Evolutionary conservation across 2,797 vertebrate genomes (phyloP).

Genomic region (Premnoplex brunnescens): DNA sequence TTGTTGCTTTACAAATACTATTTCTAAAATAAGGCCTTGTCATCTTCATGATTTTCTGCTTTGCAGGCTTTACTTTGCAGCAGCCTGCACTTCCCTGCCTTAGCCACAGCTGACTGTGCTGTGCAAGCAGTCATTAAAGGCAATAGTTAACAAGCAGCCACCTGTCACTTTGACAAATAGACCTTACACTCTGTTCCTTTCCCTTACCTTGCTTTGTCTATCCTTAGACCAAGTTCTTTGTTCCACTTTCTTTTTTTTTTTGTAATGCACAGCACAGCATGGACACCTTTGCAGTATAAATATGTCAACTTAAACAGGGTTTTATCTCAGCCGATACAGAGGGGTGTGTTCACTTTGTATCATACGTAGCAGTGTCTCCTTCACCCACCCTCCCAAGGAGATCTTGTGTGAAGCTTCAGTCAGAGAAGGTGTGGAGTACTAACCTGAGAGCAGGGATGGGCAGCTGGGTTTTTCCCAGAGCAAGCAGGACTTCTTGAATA

Average conservation of each 20-base stretch:
- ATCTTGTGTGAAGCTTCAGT: neutral
- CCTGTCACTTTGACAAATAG: neutral
- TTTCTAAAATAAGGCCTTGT: neutral
- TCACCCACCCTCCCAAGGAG: neutral
- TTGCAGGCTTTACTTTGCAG: neutral
- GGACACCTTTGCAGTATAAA: neutral
- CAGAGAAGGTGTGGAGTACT: neutral
- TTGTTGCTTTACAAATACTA: neutral
- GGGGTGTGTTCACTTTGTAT: neutral
- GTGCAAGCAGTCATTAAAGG: neutral
- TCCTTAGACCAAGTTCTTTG: neutral
- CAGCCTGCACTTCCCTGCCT: neutral
- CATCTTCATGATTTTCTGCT: neutral
- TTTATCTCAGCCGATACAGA: neutral
- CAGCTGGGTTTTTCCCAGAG: neutral
- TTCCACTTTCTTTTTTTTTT: neutral
- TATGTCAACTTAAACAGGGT: neutral
- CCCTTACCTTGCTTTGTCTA: neutral
- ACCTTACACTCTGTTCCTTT: neutral
- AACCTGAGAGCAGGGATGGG: neutral
- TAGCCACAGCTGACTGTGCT: neutral
- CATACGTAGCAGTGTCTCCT: neutral
- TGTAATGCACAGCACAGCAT: neutral
- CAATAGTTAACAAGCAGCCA: neutral
- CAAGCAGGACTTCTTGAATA: neutral